A percentile compares a stretch with the other conserved stretches of the same genome.
Evolutionary conservation across 2,888 invertebrate species (phyloP).

Genomic region (Polydrusus pterygomalis): DNA sequence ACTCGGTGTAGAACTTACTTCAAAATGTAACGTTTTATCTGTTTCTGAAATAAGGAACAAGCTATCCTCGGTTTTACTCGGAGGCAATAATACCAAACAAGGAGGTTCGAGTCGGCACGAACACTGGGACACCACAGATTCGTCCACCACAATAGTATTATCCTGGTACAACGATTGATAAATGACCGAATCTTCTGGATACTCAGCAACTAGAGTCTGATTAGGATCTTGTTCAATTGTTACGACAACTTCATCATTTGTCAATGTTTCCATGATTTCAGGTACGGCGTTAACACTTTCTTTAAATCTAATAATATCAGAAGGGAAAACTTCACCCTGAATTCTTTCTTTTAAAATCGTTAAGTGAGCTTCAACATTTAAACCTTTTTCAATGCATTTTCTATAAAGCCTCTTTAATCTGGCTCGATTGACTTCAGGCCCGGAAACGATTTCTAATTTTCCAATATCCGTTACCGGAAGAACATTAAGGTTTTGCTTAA

Average conservation of each 20-base stretch:
- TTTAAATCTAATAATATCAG: slow-evolving; percentile 64
- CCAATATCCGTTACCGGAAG: slow-evolving; percentile 67
- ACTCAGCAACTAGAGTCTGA: slow-evolving; percentile 65
- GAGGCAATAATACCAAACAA: slow-evolving; percentile 60
- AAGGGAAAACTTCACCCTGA: slow-evolving; percentile 65
- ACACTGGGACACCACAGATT: slow-evolving; percentile 41
- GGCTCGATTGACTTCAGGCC: slow-evolving; percentile 67
- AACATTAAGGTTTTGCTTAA: slow-evolving; percentile 59
- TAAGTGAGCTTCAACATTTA: slow-evolving; percentile 60
- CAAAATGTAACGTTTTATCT: slow-evolving; percentile 54
- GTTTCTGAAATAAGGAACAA: slow-evolving; percentile 60
- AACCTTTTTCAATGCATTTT: slow-evolving; percentile 61
- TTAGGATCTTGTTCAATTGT: slow-evolving; percentile 69
- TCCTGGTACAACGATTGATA: slow-evolving; percentile 66
- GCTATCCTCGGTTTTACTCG: slow-evolving; percentile 60
- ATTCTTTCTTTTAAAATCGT: slow-evolving; percentile 63
- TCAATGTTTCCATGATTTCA: slow-evolving; percentile 64
- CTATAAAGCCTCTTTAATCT: slow-evolving; percentile 65
- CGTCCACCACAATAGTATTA: slow-evolving; percentile 53
- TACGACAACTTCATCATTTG: slow-evolving; percentile 66
- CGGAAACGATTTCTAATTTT: slow-evolving; percentile 65
- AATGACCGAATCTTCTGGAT: slow-evolving; percentile 66
- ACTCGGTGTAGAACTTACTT: slow-evolving; percentile 49
- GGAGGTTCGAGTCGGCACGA: slow-evolving; percentile 61
- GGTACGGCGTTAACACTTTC: slow-evolving; percentile 64